A percentile compares a stretch with the other conserved stretches of the same genome.
phyloP scores from a whole-genome alignment of 1,140 invertebrate genomes.

The Calliphora vicina region DNA sequence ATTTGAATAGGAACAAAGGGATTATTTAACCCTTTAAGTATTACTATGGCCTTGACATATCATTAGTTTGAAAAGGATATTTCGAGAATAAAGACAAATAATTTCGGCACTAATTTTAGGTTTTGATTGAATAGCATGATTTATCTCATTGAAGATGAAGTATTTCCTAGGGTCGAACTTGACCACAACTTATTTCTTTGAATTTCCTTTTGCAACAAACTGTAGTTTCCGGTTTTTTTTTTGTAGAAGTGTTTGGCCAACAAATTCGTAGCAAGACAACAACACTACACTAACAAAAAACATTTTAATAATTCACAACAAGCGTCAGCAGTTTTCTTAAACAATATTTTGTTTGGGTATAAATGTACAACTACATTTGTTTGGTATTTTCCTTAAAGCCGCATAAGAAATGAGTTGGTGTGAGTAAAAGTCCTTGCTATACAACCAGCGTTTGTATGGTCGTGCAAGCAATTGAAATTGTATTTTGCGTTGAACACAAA shows the following conservation, averaged over 20 bases:
- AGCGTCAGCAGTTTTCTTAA: constrained; percentile 49
- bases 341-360: not conserved
- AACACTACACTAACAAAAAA: not conserved
- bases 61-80: too few relatives aligned
- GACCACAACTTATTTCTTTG: not conserved
- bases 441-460: not conserved
- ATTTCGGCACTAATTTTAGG: too few relatives aligned
- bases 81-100: too few relatives aligned
- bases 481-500: not conserved
- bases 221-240: not conserved
- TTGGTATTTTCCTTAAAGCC: not conserved
- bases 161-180: not conserved
- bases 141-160: too few relatives aligned
- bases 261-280: not conserved
- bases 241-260: not conserved
- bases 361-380: not conserved
- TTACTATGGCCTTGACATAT: too few relatives aligned
- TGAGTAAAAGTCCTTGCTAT: not conserved
- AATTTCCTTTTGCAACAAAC: not conserved
- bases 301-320: constrained; percentile 62
- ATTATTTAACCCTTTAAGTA: too few relatives aligned
- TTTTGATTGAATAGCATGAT: too few relatives aligned
- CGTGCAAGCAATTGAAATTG: not conserved
- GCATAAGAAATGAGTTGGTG: not conserved
- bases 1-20: too few relatives aligned